Conservation (phyloP, 2,888 invertebrate species). For the Dorcus parallelipipedus region DNA sequence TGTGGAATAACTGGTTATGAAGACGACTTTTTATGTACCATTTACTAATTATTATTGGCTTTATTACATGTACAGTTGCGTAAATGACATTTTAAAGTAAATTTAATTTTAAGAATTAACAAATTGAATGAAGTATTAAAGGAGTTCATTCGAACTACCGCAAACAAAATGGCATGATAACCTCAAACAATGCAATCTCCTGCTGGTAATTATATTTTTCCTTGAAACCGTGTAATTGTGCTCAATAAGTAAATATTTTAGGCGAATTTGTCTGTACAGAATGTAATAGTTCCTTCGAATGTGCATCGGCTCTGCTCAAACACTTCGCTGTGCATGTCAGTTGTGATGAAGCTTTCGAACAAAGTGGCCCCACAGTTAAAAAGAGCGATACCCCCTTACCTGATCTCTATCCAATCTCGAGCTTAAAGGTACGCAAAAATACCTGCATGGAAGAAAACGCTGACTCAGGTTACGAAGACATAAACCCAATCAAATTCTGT, state of each 20-base stretch:
- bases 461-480: slow-evolving; percentile 25
- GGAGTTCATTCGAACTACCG: background rate
- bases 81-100: too few species aligned
- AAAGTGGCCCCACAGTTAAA: slow-evolving; percentile 9
- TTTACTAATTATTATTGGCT: too few species aligned
- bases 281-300: slow-evolving; percentile 36
- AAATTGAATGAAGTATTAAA: too few species aligned
- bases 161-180: background rate
- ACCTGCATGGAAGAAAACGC: slow-evolving; percentile 16
- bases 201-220: slow-evolving; percentile 14
- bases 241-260: slow-evolving; percentile 23
- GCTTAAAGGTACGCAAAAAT: slow-evolving; percentile 21
- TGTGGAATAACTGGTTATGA: too few species aligned
- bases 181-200: slow-evolving; percentile 16
- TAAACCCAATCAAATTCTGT: slow-evolving; percentile 39
- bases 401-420: slow-evolving; percentile 32
- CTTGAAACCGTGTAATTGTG: background rate
- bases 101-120: too few species aligned
- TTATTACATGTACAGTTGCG: too few species aligned
- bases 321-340: slow-evolving; percentile 43
- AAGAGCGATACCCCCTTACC: slow-evolving; percentile 25
- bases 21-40: too few species aligned
- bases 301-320: slow-evolving; percentile 40
- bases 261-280: slow-evolving; percentile 35
- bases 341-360: background rate